Evolutionary conservation across 2,113 vertebrate genomes (phyloP).

Genomic region (Oxygymnocypris stewartii): DNA sequence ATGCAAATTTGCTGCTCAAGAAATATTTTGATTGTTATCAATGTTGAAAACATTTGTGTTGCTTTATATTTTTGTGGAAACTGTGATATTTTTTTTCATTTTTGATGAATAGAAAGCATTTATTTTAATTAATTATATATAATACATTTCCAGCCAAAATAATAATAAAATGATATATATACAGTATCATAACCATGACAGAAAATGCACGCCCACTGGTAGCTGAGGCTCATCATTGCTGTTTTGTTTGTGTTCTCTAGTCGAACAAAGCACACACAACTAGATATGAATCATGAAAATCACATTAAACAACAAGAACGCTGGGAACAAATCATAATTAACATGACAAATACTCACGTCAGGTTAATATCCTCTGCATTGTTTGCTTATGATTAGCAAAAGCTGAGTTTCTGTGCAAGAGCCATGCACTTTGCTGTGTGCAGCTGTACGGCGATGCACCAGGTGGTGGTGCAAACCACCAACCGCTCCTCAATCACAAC

Average conservation of each 20-base stretch:
- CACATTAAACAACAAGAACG: slow-evolving; percentile 34
- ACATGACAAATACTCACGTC: slow-evolving; percentile 26
- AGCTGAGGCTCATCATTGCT: background rate
- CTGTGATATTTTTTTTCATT: background rate
- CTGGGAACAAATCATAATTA: slow-evolving; percentile 40
- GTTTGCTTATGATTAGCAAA: slow-evolving; percentile 38
- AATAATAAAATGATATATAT: background rate
- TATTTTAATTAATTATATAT: background rate
- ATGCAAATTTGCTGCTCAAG: background rate
- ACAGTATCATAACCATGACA: background rate
- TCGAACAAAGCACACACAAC: slow-evolving; percentile 29
- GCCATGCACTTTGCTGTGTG: background rate
- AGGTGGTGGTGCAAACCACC: slow-evolving; percentile 26
- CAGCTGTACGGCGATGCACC: background rate
- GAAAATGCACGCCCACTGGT: background rate
- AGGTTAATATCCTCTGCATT: slow-evolving; percentile 10
- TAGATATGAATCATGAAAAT: slow-evolving; percentile 33
- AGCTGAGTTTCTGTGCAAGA: background rate
- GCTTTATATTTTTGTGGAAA: background rate
- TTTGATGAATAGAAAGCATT: background rate
- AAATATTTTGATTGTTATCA: background rate
- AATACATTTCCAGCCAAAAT: background rate
- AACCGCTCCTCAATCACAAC: background rate
- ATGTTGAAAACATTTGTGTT: no score
- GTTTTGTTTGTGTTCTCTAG: slow-evolving; percentile 31